phyloP scores from a whole-genome alignment of 2,113 vertebrate species.

The Urocitellus parryii region DNA sequence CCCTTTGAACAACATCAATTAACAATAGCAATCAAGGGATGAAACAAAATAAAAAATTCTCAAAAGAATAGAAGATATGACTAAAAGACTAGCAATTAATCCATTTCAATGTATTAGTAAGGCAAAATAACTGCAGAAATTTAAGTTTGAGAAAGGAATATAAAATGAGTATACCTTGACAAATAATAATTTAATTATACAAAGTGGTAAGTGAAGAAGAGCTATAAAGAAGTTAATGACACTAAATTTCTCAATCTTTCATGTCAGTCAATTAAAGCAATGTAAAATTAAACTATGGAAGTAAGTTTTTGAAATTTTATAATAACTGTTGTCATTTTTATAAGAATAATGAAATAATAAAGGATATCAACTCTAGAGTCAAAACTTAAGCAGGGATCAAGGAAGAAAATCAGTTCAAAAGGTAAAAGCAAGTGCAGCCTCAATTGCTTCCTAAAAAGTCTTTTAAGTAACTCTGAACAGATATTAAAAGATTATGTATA shows the following conservation, averaged over 20 bases:
- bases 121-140: conserved; percentile 30
- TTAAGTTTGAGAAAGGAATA: not conserved
- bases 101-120: not conserved
- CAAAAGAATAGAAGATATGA: conserved; percentile 14
- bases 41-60: not conserved
- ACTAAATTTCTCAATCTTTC: not conserved
- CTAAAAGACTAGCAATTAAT: not conserved
- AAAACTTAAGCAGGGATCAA: not conserved
- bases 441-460: conserved; percentile 36
- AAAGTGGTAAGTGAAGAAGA: not conserved
- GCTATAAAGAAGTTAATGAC: not conserved
- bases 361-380: conserved; percentile 9
- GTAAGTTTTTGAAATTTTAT: not conserved
- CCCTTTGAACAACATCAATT: not conserved
- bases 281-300: not conserved
- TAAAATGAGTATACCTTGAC: not conserved
- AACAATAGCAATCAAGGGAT: not conserved
- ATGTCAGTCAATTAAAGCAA: not conserved
- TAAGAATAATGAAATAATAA: conserved; percentile 17
- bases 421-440: conserved; percentile 34
- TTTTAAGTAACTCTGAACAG: conserved; percentile 15
- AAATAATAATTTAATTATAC: conserved; percentile 12
- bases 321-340: not conserved
- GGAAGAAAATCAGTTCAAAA: conserved; percentile 16
- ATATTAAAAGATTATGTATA: not conserved